Base-by-base conservation (phyloP, 2,888 invertebrate species). In the Drosophila trichaetosa region DNA sequence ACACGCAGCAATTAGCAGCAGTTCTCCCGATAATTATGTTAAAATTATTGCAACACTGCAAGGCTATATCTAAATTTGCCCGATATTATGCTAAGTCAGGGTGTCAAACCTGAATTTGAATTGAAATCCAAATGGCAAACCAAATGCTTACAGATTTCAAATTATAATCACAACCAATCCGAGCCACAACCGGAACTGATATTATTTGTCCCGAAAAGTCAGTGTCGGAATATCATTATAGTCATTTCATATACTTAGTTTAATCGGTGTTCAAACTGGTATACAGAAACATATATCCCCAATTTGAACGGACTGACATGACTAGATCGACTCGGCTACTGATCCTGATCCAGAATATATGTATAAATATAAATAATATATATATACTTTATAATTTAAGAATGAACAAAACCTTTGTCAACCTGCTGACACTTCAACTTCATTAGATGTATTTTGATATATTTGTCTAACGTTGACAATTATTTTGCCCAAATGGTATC, bases 1-100 rank as follows among this genome's bases (percentile, higher is more conserved):
- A 82, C 83, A 69, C 69, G 54, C 87, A 73, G 85, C 89, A 83
- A 89, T 78, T 78, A 80, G 77, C 77, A 76, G 66, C 64, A 40
- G 49, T 13, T 61, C 11, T 42, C 24, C 16, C 38, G 31, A 49
- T 27, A 40, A 33, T 62, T 34, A 27, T 60, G 36, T 42, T 42
- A 16, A 40, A 49, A 29, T 36, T 42, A 61, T 64, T 60, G 52
- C 79, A 64, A 56, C 59, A 68, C 48, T 57, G 36, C 21, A 49
- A 4, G 18, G 60, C 59, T 8, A 29, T 6, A 18, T 8, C 27
- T 1, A 8, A 70, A 24, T 27, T 33, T 70, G 29, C 10, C 21
- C 21, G 16, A 13, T 4, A 24, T 18, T 21, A 16, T 7, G 13
- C 13, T 21, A 13, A 46, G 21, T 13, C 3, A 13, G 11, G 11